phyloP scores from a whole-genome alignment of 1,140 invertebrate genomes.

The Ladona fulva region DNA sequence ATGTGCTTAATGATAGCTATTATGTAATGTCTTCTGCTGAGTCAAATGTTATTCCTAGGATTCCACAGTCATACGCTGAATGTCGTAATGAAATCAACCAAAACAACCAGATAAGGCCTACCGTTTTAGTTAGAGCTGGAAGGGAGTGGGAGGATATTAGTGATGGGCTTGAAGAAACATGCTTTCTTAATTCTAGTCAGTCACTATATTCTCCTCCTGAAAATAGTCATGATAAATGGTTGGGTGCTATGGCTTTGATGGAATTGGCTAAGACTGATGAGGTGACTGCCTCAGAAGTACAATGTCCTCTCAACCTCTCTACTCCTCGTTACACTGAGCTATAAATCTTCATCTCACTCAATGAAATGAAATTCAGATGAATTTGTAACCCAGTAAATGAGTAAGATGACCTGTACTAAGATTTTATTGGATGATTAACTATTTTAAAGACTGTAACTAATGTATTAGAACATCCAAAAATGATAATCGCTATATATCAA shows the following conservation, averaged over 20 bases:
- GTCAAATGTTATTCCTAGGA: neutral
- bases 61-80: neutral
- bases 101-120: conserved; percentile 13
- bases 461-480: neutral
- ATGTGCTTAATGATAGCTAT: neutral
- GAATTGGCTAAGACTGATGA: conserved; percentile 44
- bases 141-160: neutral
- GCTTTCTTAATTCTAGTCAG: neutral
- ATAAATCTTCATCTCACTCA: conserved; percentile 18
- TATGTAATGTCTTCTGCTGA: neutral
- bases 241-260: conserved; percentile 57
- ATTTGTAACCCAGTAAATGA: no score
- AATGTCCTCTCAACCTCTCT: conserved; percentile 26
- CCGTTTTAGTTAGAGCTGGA: conserved; percentile 1
- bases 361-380: neutral
- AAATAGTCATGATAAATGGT: conserved; percentile 43
- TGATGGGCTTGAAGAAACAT: neutral
- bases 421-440: neutral
- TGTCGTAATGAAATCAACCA: conserved; percentile 2
- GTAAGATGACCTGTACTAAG: neutral
- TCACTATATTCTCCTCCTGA: conserved; percentile 29
- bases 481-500: no score
- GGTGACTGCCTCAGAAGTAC: conserved; percentile 26
- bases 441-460: neutral
- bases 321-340: conserved; percentile 25